These are phyloP conservation scores for Chlorodrepanis virens DNA, from an alignment of 2,113 vertebrate species.

Conservation along the genomic window DNA sequence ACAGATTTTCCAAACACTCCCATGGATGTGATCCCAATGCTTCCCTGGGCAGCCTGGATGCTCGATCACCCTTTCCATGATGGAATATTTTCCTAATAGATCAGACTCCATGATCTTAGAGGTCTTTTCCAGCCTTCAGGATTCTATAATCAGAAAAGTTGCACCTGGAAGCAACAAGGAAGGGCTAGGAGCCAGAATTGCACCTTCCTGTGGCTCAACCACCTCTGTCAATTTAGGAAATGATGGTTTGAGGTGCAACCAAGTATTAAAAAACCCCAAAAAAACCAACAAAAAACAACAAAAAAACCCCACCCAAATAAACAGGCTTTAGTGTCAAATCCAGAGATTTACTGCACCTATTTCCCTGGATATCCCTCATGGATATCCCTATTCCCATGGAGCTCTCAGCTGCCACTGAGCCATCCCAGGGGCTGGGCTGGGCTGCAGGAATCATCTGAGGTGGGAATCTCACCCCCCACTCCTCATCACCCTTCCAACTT, in stretches of 20 bases:
- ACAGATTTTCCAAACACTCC: accelerated
- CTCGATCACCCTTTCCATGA: background rate
- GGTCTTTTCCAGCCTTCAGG: background rate
- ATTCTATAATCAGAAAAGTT: background rate
- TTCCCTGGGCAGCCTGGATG: background rate
- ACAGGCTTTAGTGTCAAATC: background rate
- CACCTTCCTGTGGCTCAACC: background rate
- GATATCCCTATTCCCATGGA: background rate
- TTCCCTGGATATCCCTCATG: background rate
- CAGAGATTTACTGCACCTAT: background rate
- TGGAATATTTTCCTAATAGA: background rate
- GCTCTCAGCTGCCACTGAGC: background rate
- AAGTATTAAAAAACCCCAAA: background rate
- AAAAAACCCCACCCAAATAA: no score
- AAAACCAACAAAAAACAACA: background rate
- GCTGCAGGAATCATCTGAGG: background rate
- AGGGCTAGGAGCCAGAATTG: background rate
- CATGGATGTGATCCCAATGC: background rate
- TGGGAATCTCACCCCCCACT: background rate
- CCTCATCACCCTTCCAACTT: background rate
- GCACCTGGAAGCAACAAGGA: background rate
- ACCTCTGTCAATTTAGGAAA: background rate
- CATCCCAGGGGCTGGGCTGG: background rate
- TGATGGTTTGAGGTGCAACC: background rate
- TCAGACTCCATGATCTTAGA: background rate